Base-by-base conservation (phyloP, 2,113 vertebrate genomes). In the Bos javanicus region DNA sequence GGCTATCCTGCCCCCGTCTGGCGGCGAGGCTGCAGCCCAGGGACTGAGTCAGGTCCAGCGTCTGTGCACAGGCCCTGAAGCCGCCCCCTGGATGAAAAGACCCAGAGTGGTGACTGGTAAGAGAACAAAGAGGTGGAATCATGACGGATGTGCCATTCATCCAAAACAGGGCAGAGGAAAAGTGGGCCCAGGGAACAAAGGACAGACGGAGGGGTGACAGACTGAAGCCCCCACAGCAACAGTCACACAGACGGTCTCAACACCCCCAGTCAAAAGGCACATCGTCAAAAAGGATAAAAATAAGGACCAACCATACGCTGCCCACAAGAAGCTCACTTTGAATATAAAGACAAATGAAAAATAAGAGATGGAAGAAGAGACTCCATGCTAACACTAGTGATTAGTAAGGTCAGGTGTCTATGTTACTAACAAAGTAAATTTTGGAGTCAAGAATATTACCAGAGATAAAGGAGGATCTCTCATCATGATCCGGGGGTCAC, bases 21-120 rank as follows among this genome's bases (percentile, higher is more conserved):
- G 50, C 1, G 0, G 48, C 0, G 10, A 23, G 30, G 30, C 80
- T 0, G 3, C 80, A 23, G 10, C 30, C 19, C 19, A 13, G 0
- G 19, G 50, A 33, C 80, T 23, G 50, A 23, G 30, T n/a, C 80
- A 23, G 50, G 21, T 82, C 17, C 0, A 1, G 30, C 9, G 1
- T 81, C 74, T 62, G 23, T 12, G 33, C 4, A 6, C 9, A n/a
- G 12, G 30, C 84, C 56, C 46, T 36, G 28, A 30, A 43, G 80
- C 43, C 4, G 7, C 62, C 3, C 19, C 80, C 9, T 6, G 4
- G 19, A 1, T 52, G 7, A 13, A 19, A 30, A 59, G 25, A 59
- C 50, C 23, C n/a, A 56, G 30, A 19, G 43, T 50, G 19, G 13
- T 25, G 7, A 83, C 87, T 50, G 16, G 1, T 23, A 39, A 71